Conservation (phyloP, 2,113 vertebrate genomes). For the Atrichornis clamosus region DNA sequence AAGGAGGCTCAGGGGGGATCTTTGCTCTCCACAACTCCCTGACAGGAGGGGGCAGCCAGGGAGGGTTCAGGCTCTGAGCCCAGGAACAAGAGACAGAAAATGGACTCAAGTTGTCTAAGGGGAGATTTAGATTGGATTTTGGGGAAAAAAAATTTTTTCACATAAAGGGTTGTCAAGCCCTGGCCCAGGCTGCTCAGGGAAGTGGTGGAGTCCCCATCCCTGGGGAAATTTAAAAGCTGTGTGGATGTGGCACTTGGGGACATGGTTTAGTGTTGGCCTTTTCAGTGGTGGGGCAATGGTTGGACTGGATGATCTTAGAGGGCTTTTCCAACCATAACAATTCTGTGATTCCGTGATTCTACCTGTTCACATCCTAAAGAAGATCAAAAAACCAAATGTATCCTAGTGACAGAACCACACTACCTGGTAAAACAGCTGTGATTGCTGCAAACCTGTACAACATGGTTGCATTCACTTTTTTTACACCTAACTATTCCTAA, state of each 20-base stretch:
- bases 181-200: background rate
- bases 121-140: background rate
- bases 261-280: background rate
- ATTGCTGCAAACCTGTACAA: background rate
- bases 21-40: background rate
- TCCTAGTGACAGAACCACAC: accelerated
- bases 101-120: accelerated
- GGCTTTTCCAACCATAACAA: background rate
- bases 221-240: background rate
- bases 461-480: background rate
- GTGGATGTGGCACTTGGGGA: background rate
- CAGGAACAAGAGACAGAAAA: background rate
- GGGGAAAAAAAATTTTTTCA: background rate
- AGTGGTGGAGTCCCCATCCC: background rate
- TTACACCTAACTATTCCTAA: background rate
- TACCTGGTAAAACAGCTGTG: background rate
- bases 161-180: background rate
- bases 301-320: background rate
- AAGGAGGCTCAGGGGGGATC: background rate
- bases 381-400: background rate
- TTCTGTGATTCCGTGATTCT: too few relatives aligned
- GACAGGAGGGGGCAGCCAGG: background rate
- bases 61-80: accelerated
- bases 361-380: background rate
- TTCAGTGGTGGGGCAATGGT: background rate